Evolutionary conservation across 2,888 invertebrate species (phyloP), one percentile per base, ranked within the genome.

Genomic region (Pseudococcus viburni): DNA sequence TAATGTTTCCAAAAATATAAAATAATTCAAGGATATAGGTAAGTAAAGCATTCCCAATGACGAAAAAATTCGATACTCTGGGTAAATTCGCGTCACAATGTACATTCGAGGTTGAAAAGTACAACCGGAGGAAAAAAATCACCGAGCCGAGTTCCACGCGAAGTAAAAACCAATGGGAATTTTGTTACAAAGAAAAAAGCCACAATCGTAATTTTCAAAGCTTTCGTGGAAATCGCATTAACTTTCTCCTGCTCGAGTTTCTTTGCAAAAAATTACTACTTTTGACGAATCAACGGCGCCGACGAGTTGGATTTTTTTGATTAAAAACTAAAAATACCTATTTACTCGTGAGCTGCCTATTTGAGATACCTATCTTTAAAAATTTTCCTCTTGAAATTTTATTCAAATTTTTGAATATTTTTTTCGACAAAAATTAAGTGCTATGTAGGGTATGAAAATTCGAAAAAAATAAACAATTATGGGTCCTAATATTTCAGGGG

Each of bases 141-240:
- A 26, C 17, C 68, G 26, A 39, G 33, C 5, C 17, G 73, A 73
- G 33, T 73, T 73, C 12, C 5, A 8, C 73, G 22, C 5, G 6
- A 33, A 8, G 33, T 33, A 15, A 73, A 73, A 73, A 73, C 73
- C 73, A 17, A 73, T 73, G 73, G 73, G 73, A 73, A 73, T 73
- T 73, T 73, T 73, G 33, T 73, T 73, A 73, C 73, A 73, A 73
- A 73, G 73, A 73, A 73, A 33, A 73, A 73, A 73, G 33, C 73
- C 26, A 33, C 73, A 73, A 73, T 73, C 73, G 73, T 73, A 73
- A 73, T 73, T 73, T 73, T 33, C 73, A 73, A 73, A 73, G 73
- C 73, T 73, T 73, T 26, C 73, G 19, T 22, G 73, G 33, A 73
- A 73, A 73, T 73, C 73, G 39, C 33, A 73, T 73, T 73, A 73